phyloP scores from a whole-genome alignment of 2,888 invertebrate genomes.

The Hoplodrina blanda region DNA sequence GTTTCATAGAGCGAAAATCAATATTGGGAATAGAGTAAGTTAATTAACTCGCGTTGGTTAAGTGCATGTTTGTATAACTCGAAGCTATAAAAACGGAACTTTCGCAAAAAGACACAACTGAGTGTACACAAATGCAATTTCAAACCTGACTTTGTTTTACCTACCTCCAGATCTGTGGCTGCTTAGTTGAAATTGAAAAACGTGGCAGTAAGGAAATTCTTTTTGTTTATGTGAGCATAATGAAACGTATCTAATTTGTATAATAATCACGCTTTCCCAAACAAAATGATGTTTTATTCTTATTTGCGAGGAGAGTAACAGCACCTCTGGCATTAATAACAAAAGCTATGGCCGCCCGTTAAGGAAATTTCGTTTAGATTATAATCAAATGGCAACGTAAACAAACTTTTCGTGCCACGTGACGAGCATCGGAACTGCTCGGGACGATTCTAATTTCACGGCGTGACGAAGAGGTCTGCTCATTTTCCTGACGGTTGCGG shows the following conservation, averaged over 20 bases:
- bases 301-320: conserved; percentile 62
- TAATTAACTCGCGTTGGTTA: conserved; percentile 40
- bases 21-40: conserved; percentile 49
- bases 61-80: conserved; percentile 28
- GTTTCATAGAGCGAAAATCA: conserved; percentile 53
- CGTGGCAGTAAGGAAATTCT: conserved; percentile 34
- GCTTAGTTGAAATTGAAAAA: conserved; percentile 50
- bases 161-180: conserved; percentile 25
- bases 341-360: conserved; percentile 72
- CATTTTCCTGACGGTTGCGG: conserved; percentile 89
- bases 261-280: conserved; percentile 62
- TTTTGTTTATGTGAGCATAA: conserved; percentile 48
- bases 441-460: conserved; percentile 85
- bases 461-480: conserved; percentile 85
- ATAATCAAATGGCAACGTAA: conserved; percentile 87
- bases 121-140: conserved; percentile 38
- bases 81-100: conserved; percentile 8
- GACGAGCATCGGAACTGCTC: conserved; percentile 79
- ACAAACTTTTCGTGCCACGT: conserved; percentile 86
- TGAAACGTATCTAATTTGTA: conserved; percentile 61
- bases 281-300: conserved; percentile 64
- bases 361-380: conserved; percentile 78
- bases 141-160: conserved; percentile 14
- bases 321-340: conserved; percentile 66
- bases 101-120: conserved; percentile 15